A percentile compares a stretch with the other conserved stretches of the same genome.
Evolutionary conservation across 2,113 vertebrate genomes (phyloP).

Genomic region (Ardeotis arabs): DNA sequence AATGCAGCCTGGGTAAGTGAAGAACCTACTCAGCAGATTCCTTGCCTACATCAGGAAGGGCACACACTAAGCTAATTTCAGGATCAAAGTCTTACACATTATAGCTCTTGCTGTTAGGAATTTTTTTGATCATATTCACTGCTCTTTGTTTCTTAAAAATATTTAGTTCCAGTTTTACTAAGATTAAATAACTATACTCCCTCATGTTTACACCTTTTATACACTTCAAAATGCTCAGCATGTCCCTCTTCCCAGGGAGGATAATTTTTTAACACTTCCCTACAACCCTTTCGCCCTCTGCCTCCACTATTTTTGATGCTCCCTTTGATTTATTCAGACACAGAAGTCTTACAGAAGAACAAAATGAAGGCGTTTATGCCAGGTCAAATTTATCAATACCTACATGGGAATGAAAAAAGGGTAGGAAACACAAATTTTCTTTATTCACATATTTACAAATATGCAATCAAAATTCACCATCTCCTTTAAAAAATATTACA

Average conservation of each 20-base stretch:
- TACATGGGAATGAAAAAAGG: neutral
- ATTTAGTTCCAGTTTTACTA: slow-evolving; percentile 1
- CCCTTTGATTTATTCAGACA: slow-evolving; percentile 34
- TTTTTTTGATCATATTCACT: neutral
- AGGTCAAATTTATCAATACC: neutral
- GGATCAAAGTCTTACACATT: slow-evolving; percentile 29
- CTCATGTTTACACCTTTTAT: slow-evolving; percentile 11
- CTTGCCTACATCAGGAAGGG: neutral
- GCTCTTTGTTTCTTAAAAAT: slow-evolving; percentile 1
- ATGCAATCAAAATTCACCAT: neutral
- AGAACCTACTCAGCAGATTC: neutral
- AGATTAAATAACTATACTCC: slow-evolving; percentile 17
- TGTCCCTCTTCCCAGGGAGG: slow-evolving; percentile 7
- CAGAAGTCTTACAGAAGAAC: neutral
- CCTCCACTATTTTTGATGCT: slow-evolving; percentile 5
- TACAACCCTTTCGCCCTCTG: neutral
- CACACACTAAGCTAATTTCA: neutral
- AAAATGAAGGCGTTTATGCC: slow-evolving; percentile 27
- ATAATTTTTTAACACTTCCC: slow-evolving; percentile 1
- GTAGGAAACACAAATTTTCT: slow-evolving; percentile 1
- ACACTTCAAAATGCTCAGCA: slow-evolving; percentile 48
- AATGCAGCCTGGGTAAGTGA: neutral
- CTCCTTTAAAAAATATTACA: neutral
- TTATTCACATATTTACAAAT: neutral
- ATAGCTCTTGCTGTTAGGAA: neutral